Evolutionary conservation across 1,140 invertebrate species (phyloP).

Genomic region (Heliconius eleuchia): DNA sequence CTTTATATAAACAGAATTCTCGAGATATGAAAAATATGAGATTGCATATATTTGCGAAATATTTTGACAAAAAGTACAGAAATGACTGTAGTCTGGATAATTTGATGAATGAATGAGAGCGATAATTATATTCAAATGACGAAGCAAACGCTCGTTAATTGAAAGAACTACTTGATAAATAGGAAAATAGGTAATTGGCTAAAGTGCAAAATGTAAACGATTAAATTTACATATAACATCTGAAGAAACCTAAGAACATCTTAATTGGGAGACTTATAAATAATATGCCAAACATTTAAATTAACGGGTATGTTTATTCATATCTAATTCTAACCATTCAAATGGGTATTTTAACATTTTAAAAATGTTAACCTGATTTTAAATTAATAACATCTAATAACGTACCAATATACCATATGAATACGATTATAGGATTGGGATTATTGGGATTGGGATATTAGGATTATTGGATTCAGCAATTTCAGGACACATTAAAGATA

Average conservation of each 20-base stretch:
- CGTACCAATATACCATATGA: neutral
- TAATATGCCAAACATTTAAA: neutral
- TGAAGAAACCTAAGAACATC: neutral
- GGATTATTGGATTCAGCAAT: neutral
- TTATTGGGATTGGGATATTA: too few relatives aligned
- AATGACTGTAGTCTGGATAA: neutral
- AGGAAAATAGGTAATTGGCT: neutral
- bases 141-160: neutral
- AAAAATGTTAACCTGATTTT: neutral
- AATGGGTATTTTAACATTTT: neutral
- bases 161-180: neutral
- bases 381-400: neutral
- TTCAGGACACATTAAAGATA: neutral
- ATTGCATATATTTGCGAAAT: neutral
- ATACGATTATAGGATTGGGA: too few relatives aligned
- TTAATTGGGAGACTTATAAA: neutral
- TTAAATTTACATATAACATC: neutral
- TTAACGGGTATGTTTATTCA: neutral
- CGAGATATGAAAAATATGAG: neutral
- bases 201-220: neutral
- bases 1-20: neutral
- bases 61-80: neutral
- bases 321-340: neutral
- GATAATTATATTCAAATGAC: neutral
- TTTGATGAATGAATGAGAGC: neutral